phyloP scores from a whole-genome alignment of 2,888 invertebrate species.

The Sericinus montela region DNA sequence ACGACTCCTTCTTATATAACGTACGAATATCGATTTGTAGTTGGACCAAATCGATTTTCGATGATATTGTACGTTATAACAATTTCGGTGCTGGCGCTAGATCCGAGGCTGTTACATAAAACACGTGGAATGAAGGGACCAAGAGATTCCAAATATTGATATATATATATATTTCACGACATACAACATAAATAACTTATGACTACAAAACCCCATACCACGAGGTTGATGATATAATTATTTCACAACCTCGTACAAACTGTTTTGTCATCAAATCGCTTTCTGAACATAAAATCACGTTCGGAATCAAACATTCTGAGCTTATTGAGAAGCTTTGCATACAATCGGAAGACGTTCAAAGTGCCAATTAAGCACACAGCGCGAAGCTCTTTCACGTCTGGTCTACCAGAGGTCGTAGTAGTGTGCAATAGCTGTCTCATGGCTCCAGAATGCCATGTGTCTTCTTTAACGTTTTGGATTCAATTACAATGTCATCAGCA shows the following conservation, averaged over 20 bases:
- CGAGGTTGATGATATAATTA: conserved; percentile 31
- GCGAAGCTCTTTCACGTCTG: background rate
- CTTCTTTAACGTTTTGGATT: background rate
- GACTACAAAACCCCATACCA: conserved; percentile 33
- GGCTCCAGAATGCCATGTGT: conserved; percentile 10
- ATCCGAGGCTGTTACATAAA: conserved; percentile 58
- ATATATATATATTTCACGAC: conserved; percentile 31
- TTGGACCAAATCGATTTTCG: conserved; percentile 22
- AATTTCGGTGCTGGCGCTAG: conserved; percentile 21
- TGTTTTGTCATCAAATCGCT: conserved; percentile 20
- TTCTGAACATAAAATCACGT: conserved; percentile 16
- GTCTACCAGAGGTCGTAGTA: background rate
- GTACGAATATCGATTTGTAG: conserved; percentile 22
- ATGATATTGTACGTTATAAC: conserved; percentile 3
- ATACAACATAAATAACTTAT: conserved; percentile 55
- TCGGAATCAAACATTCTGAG: conserved; percentile 12
- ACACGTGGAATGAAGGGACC: conserved; percentile 27
- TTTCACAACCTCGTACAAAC: conserved; percentile 29
- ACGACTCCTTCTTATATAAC: too few relatives aligned
- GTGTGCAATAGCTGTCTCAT: conserved; percentile 5
- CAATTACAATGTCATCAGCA: too few relatives aligned
- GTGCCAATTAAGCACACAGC: background rate
- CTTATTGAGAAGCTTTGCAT: conserved; percentile 10
- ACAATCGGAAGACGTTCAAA: background rate
- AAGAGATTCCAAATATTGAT: conserved; percentile 29